Conservation (phyloP, 2,113 vertebrate species). For the Chamaea fasciata region DNA sequence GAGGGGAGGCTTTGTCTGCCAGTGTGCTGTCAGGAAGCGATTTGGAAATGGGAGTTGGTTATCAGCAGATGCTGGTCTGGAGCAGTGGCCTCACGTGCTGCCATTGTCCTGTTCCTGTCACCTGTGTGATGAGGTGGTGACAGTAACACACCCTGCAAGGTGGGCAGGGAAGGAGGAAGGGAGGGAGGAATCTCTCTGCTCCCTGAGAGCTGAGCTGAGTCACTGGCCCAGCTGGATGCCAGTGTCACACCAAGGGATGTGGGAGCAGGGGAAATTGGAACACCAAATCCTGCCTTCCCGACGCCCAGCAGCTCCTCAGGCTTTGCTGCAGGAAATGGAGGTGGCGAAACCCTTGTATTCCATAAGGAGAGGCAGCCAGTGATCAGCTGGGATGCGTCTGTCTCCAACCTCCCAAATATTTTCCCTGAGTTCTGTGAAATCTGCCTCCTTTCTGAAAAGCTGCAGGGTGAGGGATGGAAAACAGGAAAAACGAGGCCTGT, state of each 20-base stretch:
- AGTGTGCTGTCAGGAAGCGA: constrained; percentile 1
- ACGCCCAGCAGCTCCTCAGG: not conserved
- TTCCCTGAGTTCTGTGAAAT: not conserved
- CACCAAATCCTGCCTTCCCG: not conserved
- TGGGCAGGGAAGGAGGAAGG: not conserved
- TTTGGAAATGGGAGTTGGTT: not conserved
- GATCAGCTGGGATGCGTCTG: not conserved
- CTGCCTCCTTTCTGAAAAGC: not conserved
- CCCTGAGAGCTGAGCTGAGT: not conserved
- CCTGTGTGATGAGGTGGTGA: not conserved
- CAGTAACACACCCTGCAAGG: not conserved
- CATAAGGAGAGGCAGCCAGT: not conserved
- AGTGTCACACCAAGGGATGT: not conserved
- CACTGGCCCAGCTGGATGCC: not conserved
- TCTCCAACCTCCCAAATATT: not conserved
- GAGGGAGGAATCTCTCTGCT: not conserved
- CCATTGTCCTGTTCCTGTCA: not conserved
- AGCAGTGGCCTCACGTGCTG: not conserved
- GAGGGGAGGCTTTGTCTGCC: not conserved
- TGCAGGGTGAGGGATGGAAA: not conserved
- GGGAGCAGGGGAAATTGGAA: not conserved
- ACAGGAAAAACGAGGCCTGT: not conserved
- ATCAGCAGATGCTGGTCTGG: not conserved
- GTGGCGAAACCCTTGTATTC: accelerated
- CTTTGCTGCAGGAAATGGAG: not conserved